Evolutionary conservation across 2,113 vertebrate genomes (phyloP), one percentile per base, ranked within the genome.

Genomic region (Balaeniceps rex): DNA sequence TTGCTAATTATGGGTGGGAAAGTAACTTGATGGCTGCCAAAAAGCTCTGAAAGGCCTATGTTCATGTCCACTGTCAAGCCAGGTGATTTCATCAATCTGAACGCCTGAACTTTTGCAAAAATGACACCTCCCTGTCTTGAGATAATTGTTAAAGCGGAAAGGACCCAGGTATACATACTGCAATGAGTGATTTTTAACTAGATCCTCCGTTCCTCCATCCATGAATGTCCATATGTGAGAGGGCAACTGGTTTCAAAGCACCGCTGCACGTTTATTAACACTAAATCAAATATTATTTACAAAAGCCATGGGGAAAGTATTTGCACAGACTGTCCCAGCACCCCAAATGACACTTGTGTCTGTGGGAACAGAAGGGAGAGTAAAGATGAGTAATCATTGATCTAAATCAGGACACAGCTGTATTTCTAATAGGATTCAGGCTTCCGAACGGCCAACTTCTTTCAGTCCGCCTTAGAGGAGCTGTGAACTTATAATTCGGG

Each of bases 391-490:
- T 84, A 92, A 93, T 92, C 38, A 71, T 85, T 83, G 82, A 65
- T 93, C 79, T 69, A 51, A 91, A 90, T 28, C 88, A 63, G 90
- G 89, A 68, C 92, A 84, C 92, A 98, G 91, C 91, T 97, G 87
- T 88, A 96, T 96, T 96, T 93, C 83, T 94, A 91, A 78, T 75
- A 74, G 71, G 93, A 95, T 88, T 88, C 61, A 80, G 86, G 49
- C 78, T 91, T 96, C 92, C 7, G 4, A 95, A 64, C 19, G 55
- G 79, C 79, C 87, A 94, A 2, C 86, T 84, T 76, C 77, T 93
- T 95, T 92, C 95, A 76, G 68, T 14, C 61, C 94, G 88, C 72
- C 82, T 92, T 96, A 51, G 77, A 96, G 83, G 76, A 96, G 49
- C 93, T 96, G 91, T 75, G 93, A 98, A 95, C 79, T 68, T 87